These are phyloP conservation scores for Nannoperca obscura DNA, from an alignment of 2,797 vertebrate genomes.

Conservation along the genomic window DNA sequence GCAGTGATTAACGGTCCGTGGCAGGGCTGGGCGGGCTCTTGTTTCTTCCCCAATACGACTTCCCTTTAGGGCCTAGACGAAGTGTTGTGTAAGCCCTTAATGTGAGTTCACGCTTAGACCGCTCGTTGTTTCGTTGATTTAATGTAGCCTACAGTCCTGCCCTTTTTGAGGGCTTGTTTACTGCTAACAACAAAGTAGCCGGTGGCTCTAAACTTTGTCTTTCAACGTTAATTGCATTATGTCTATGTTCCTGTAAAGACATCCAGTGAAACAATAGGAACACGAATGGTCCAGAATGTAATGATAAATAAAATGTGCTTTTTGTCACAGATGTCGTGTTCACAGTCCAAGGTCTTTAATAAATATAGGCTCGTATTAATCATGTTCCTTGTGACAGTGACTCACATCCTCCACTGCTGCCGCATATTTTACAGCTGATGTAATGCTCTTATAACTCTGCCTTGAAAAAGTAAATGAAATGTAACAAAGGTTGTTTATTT, in stretches of 20 bases:
- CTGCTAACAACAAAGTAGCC: neutral
- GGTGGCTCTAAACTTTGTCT: neutral
- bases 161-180: neutral
- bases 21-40: neutral
- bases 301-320: neutral
- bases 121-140: neutral
- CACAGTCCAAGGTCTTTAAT: neutral
- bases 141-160: neutral
- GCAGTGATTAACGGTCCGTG: slow-evolving; percentile 51
- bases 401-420: slow-evolving; percentile 24
- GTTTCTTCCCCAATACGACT: neutral
- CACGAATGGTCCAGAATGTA: neutral
- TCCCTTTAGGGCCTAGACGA: neutral
- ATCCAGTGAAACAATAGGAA: neutral
- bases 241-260: neutral
- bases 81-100: no score
- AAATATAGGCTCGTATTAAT: neutral
- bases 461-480: neutral
- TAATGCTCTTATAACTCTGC: neutral
- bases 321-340: neutral
- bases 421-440: slow-evolving; percentile 30
- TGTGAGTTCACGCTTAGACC: neutral
- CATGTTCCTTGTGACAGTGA: slow-evolving; percentile 27
- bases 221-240: neutral
- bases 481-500: neutral